Evolutionary conservation across 92 coral and sea anemone genomes (phyloP), one percentile per base, ranked within the genome.

Genomic region (Plumapathes pennacea): DNA sequence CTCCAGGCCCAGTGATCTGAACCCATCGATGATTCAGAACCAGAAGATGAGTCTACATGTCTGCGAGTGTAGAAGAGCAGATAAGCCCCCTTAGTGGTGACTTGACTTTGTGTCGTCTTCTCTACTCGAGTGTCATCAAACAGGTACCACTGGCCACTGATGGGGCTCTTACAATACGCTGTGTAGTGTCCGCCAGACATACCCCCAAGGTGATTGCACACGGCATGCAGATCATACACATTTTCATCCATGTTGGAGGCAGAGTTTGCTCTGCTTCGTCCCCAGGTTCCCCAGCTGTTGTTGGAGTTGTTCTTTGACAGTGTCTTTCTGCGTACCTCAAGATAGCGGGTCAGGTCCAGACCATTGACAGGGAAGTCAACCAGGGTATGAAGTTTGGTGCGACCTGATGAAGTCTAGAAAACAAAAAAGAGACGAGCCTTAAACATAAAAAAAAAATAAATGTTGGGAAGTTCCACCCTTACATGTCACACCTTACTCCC

Each of bases 161-260:
- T 81, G 25, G 97, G 97, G 57, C 86, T 90, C 57, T 76, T 85
- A 53, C 97, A 90, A 74, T 64, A 77, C 0, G 97, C 97, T 28
- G 92, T 90, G 72, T 90, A 90, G 41, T 90, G 97, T 0, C 97
- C 97, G 18, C 89, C 97, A 29, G 89, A 76, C 97, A 90, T 90
- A 39, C 77, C 87, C 1, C 97, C 97, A 25, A 88, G 65, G 81
- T 90, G 97, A 44, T 89, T 89, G 51, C 97, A 89, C 24, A 89
- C 97, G 4, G 97, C 97, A 44, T 89, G 85, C 50, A 89, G 53
- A 57, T 89, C 97, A 41, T 89, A 90, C 8, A 80, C 51, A 46
- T 81, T 77, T n/a, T 90, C 90, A 23, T 78, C 95, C 40, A 64
- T 21, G 17, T 76, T 73, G 4, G 57, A 59, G 1, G 53, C 32